Evolutionary conservation across 2,113 vertebrate genomes (phyloP).

Genomic region (Epinephelus lanceolatus): DNA sequence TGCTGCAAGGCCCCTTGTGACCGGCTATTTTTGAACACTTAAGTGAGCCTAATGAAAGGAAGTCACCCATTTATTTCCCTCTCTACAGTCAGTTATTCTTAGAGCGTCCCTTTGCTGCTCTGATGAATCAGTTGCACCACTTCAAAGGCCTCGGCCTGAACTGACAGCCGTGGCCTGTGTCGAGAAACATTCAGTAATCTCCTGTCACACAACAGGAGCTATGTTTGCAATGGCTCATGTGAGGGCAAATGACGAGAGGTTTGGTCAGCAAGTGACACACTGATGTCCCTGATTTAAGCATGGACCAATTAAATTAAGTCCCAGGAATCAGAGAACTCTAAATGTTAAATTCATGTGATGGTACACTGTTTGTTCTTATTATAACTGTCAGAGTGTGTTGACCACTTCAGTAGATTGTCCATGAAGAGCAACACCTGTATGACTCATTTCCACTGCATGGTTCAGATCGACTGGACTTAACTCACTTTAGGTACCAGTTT

Average conservation of each 20-base stretch:
- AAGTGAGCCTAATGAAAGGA: conserved; percentile 71
- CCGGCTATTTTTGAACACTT: conserved; percentile 59
- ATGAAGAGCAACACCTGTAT: not conserved
- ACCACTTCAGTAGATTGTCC: conserved; percentile 11
- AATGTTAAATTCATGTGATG: not conserved
- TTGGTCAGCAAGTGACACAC: conserved; percentile 40
- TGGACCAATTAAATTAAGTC: conserved; percentile 48
- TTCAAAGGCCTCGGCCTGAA: conserved; percentile 37
- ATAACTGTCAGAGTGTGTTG: conserved; percentile 3
- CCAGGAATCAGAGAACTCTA: conserved; percentile 37
- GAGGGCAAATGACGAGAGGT: conserved; percentile 50
- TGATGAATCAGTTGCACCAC: conserved; percentile 38
- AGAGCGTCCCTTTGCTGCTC: conserved; percentile 50
- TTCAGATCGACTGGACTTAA: too few relatives aligned
- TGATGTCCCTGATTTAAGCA: conserved; percentile 43
- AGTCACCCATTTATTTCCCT: conserved; percentile 65
- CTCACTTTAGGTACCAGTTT: too few relatives aligned
- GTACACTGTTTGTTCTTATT: conserved; percentile 11
- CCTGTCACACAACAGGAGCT: conserved; percentile 51
- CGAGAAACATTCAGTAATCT: conserved; percentile 25
- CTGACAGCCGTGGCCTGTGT: conserved; percentile 26
- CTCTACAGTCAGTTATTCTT: conserved; percentile 55
- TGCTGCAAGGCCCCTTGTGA: conserved; percentile 55
- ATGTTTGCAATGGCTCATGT: conserved; percentile 63
- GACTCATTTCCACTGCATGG: too few relatives aligned